Base-by-base conservation (phyloP, 2,797 vertebrate genomes). In the Oryzias dopingdopingensis region DNA sequence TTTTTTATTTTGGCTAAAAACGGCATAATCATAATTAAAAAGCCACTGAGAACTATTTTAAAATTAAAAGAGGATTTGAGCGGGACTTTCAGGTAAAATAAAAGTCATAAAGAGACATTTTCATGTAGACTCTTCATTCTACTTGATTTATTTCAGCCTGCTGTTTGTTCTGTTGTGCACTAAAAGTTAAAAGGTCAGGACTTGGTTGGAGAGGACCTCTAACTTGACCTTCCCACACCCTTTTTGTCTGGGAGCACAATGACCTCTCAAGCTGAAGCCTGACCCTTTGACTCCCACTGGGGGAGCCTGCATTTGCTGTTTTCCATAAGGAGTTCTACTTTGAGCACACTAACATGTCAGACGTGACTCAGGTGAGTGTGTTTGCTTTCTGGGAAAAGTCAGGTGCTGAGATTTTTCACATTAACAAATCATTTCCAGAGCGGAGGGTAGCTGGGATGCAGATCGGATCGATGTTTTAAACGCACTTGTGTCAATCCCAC, bases 371-470 rank as follows among this genome's bases (percentile, higher is more conserved):
- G 52, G 66, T 43, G 32, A 56, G 37, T 4, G 46, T 40, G 60
- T 61, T 47, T 52, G 58, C 59, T 46, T 56, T 67, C 51, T 26
- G n/a, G 42, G 40, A 59, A 26, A 42, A 13, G 29, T 16, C 1
- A 4, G 37, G 3, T 18, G 26, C 45, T 26, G 48, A 51, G 57
- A 59, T 59, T 71, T 54, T 74, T 54, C 49, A 51, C 42, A 59
- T 63, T 54, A 78, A 69, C 59, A 51, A 83, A 85, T 77, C 56
- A 80, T 76, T 86, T 86, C 76, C 80, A 81, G 79, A 77, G 54
- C 18, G 17, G 52, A 84, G 72, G 75, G 79, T 56, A 85, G 68
- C 74, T 68, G 80, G 68, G 79, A 77, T 68, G 74, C 68, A 71
- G 74, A 86, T 85, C 46, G 54, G 83, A 75, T 85, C 81, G 76